Evolutionary conservation across 2,113 vertebrate genomes (phyloP), one percentile per base, ranked within the genome.

Genomic region (Rhinoderma darwinii): DNA sequence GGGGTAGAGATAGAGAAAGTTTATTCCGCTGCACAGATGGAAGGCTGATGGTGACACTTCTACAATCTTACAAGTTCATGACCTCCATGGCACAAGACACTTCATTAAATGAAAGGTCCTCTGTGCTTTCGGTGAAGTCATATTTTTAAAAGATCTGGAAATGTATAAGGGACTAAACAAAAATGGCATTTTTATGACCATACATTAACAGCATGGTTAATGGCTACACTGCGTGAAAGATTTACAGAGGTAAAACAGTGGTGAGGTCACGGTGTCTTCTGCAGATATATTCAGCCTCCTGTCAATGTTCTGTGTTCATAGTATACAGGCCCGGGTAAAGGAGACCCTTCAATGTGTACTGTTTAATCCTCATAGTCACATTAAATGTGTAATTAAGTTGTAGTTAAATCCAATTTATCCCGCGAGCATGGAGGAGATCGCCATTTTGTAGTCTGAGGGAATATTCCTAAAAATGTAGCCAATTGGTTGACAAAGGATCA

Each of bases 131-230:
- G 32, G 56, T 77, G 73, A 85, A 75, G 84, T 85, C 74, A 85
- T 85, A 85, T 76, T 47, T n/a, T 85, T 78, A 84, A 76, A 47
- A 32, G 73, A 84, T 63, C 39, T 44, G 72, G 54, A 44, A 85
- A 85, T 85, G 77, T 85, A 85, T 78, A 50, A 43, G 27, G 41
- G 17, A 63, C 73, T 85, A 85, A 85, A 85, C 73, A 61, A 85
- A 85, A 77, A 66, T 76, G 84, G 35, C 84, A 85, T 43, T 77
- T 85, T 85, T 77, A 85, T 50, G 73, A 18, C 25, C 54, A 35
- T 3, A 11, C n/a, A 35, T 61, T 84, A 77, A 84, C 59, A 76
- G 73, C 27, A 17, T 41, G 56, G 56, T 66, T 77, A 85, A 84
- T 76, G 83, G 73, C 44, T 63, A 10, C n/a, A 47, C 32, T 32